phyloP scores from a whole-genome alignment of 2,113 vertebrate genomes.

The Pardalotus punctatus region DNA sequence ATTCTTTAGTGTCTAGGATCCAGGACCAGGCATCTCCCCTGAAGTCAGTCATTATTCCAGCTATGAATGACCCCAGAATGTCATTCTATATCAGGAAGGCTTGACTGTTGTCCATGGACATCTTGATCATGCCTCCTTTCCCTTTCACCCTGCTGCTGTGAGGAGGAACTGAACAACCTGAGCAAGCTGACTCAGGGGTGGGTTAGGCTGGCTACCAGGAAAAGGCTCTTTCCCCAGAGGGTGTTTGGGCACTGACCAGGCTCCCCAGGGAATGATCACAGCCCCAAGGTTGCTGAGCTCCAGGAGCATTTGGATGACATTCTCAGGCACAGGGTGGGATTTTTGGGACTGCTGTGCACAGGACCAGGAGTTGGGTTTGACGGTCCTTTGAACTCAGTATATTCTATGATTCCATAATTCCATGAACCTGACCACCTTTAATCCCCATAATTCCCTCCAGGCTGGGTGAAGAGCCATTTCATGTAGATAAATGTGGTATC shows the following conservation, averaged over 20 bases:
- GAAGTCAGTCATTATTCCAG: neutral
- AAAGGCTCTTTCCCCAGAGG: neutral
- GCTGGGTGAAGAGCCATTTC: neutral
- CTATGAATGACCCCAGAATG: neutral
- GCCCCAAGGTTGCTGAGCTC: neutral
- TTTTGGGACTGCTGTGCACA: neutral
- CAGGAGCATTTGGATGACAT: accelerated
- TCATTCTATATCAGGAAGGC: neutral
- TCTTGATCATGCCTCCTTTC: neutral
- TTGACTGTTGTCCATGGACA: neutral
- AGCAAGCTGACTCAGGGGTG: neutral
- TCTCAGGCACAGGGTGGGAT: neutral
- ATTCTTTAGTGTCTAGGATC: neutral
- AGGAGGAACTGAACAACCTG: neutral
- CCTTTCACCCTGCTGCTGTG: neutral
- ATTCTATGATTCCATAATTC: neutral
- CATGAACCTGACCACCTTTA: neutral
- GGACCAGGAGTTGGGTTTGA: neutral
- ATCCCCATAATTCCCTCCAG: neutral
- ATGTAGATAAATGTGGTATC: neutral
- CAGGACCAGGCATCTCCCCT: neutral
- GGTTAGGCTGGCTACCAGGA: neutral
- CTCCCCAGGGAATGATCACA: neutral
- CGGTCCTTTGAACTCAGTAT: neutral
- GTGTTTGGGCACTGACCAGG: neutral